Base-by-base conservation (phyloP, 2,888 invertebrate genomes). In the Tethea ocularis region DNA sequence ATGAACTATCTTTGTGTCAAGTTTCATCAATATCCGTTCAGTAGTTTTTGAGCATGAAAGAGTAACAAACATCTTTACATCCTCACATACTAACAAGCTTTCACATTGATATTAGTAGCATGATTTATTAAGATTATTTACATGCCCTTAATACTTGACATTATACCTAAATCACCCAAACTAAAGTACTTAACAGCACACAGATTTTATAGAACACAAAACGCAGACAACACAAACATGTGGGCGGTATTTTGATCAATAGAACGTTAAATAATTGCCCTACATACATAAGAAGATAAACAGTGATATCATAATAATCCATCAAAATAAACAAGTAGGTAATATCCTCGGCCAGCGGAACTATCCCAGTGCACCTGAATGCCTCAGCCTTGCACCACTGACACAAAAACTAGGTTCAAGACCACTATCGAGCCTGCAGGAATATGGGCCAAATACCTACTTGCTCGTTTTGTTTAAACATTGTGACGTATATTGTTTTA, bases 361-460 rank as follows among this genome's bases (percentile, higher is more conserved):
- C 46, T 20, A 20, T 8, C 46, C 46, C 17, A 1, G 20, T 2
- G 15, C 51, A 62, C 38, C 59, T 65, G 52, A 38, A 38, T 36
- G 57, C 59, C 33, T 26, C 33, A 56, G 69, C 86, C 86, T 84
- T 80, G 87, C 79, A 74, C 82, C 58, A 82, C 61, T 86, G 82
- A 84, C 86, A 86, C 77, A 83, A 80, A 82, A 73, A 69, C 58
- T 24, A 59, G 67, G 83, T 84, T 84, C 84, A 85, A 67, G 84
- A 78, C 66, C 78, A 61, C 26, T 10, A 15, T 15, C 46, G 46
- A 20, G 46, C 46, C 62, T 67, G 8, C 51, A 52, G 56, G 59
- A 62, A 26, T 55, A 51, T 24, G 41, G 29, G 58, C 23, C 29
- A 58, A 29, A 51, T 36, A 26, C 11, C 24, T 60, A 29, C 10